Conservation (phyloP, 2,888 invertebrate species). For the Lasioglossum oenotherae region DNA sequence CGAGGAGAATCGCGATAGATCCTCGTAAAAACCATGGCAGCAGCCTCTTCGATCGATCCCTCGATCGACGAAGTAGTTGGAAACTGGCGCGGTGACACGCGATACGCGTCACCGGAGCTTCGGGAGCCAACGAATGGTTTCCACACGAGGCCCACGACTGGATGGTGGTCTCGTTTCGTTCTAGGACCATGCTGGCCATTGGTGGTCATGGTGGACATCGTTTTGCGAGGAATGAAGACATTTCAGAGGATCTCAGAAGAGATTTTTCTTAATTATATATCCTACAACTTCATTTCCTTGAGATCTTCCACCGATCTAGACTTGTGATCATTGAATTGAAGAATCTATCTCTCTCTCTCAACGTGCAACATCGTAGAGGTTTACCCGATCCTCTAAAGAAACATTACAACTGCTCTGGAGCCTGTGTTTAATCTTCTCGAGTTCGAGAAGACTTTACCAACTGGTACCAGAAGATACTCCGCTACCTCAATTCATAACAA, state of each 20-base stretch:
- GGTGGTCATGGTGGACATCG: neutral
- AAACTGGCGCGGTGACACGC: slow-evolving; percentile 43
- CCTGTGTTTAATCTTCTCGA: neutral
- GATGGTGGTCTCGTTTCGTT: slow-evolving; percentile 57
- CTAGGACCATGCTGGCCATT: neutral
- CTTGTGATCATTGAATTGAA: neutral
- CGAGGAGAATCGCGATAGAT: neutral
- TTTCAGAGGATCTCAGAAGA: neutral
- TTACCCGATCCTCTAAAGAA: neutral
- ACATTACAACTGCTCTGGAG: neutral
- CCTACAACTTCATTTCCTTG: neutral
- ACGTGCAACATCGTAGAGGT: neutral
- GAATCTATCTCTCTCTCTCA: neutral
- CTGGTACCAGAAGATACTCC: neutral
- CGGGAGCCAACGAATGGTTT: slow-evolving; percentile 58
- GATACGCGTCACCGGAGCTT: slow-evolving; percentile 65
- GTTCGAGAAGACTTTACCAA: neutral
- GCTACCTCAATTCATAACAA: too few relatives aligned
- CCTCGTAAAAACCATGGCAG: neutral
- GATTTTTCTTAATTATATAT: neutral
- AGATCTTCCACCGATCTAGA: too few relatives aligned
- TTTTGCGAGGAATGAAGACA: neutral
- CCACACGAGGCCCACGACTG: slow-evolving; percentile 32
- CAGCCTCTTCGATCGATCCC: neutral
- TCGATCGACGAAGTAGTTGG: neutral